Evolutionary conservation across 2,113 vertebrate genomes (phyloP), one percentile per base, ranked within the genome.

Genomic region (Orcinus orca): DNA sequence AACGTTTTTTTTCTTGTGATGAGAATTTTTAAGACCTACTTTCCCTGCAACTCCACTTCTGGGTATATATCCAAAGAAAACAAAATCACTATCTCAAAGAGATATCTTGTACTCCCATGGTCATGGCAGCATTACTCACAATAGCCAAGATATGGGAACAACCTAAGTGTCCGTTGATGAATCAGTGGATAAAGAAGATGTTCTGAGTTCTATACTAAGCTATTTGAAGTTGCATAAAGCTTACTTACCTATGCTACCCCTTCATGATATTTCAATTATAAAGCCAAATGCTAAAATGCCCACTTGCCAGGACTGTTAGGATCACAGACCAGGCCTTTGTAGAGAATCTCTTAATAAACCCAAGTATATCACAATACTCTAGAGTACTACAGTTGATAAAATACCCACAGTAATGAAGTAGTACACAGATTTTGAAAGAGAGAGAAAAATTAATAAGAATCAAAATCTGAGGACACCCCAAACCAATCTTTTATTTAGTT

Each of bases 371-470:
- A 25, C n/a, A 13, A 9, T 2, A 31, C 0, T 55, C 44, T 13
- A 2, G 23, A 55, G 20, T 1, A 38, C 10, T 2, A 38, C 0
- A 25, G 38, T 1, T 11, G 36, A 12, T 6, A 21, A 62, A 55
- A 36, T 8, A 41, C 33, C 38, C 65, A 14, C 11, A 13, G 4
- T 12, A 67, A 65, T 15, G 81, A 74, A 31, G 36, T 12, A 33
- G 53, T 0, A 50, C 0, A 68, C 5, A 73, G 47, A 58, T 26
- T 73, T 20, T 77, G 36, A 80, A 44, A 58, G 63, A 65, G 67
- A 65, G 67, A 60, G 58, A 88, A 87, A 71, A 84, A 38, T 2
- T 25, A 88, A 63, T n/a, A 44, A 91, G 73, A 83, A 71, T 23
- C 33, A 26, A 92, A 85, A 63, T 10, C 21, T n/a, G 31, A 94